phyloP scores from a whole-genome alignment of 2,888 invertebrate genomes.

The Callinectes sapidus region DNA sequence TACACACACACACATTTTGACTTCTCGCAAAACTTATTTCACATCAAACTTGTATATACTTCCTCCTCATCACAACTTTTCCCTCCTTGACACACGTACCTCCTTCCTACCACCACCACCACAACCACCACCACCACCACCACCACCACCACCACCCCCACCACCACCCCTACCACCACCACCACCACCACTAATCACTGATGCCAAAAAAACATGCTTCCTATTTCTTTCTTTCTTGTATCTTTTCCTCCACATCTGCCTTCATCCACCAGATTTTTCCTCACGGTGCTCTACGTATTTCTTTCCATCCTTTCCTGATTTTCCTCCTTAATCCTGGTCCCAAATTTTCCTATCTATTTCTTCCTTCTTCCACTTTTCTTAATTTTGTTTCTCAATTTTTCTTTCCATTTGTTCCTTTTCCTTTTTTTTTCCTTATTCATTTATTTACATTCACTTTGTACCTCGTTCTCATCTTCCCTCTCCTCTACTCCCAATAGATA shows the following conservation, averaged over 20 bases:
- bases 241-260: neutral
- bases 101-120: neutral
- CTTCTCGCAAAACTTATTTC: neutral
- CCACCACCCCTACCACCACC: neutral
- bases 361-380: too few species aligned
- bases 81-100: neutral
- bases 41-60: neutral
- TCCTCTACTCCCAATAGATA: too few species aligned
- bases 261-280: neutral
- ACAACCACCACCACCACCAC: too few species aligned
- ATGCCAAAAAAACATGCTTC: neutral
- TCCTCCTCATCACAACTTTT: constrained; percentile 6
- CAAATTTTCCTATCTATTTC: too few species aligned
- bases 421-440: too few species aligned
- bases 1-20: neutral
- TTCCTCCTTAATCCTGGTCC: neutral
- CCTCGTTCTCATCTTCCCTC: too few species aligned
- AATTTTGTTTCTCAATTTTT: too few species aligned
- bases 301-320: neutral
- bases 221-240: neutral
- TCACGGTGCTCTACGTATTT: neutral
- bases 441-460: too few species aligned
- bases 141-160: too few species aligned
- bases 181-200: neutral
- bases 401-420: too few species aligned